Conservation (phyloP, 1,140 invertebrate species). For the Subanguina moxae region DNA sequence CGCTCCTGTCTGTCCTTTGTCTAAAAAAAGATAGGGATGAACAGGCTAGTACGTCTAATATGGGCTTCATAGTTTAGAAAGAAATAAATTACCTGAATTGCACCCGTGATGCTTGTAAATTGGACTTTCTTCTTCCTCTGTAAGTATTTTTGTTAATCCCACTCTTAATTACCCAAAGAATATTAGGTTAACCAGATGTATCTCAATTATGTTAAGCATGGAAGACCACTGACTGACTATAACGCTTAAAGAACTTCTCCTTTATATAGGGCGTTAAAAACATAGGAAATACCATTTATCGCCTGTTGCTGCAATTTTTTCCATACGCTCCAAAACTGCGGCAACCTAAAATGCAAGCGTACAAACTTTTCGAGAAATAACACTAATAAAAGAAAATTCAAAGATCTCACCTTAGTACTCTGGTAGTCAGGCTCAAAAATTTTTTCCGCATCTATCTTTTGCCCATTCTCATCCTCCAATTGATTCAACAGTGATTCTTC, state of each 20-base stretch:
- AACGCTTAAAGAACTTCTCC: constrained; percentile 28
- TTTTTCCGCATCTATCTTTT: background rate
- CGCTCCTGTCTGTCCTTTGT: constrained; percentile 21
- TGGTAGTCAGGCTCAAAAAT: constrained; percentile 28
- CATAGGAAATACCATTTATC: constrained; percentile 34
- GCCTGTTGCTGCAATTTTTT: constrained; percentile 19
- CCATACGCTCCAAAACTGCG: constrained; percentile 24
- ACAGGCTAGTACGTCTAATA: background rate
- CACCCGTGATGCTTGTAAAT: constrained; percentile 41
- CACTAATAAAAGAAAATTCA: too few species aligned
- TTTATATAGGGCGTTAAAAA: background rate
- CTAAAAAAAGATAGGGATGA: constrained; percentile 7
- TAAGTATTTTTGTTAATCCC: too few species aligned
- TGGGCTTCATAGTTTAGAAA: too few species aligned
- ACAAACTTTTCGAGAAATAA: too few species aligned
- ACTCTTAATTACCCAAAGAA: too few species aligned
- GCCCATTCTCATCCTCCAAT: constrained; percentile 19
- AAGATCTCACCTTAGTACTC: constrained; percentile 30
- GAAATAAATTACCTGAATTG: constrained; percentile 27
- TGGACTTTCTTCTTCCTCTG: constrained; percentile 11
- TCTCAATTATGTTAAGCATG: constrained; percentile 36
- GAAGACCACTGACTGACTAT: constrained; percentile 42
- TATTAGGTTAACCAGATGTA: constrained; percentile 15
- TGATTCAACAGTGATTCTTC: constrained; percentile 9
- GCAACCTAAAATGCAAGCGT: constrained; percentile 12